Evolutionary conservation across 2,888 invertebrate species (phyloP), one percentile per base, ranked within the genome.

Genomic region (Axea sp.): DNA sequence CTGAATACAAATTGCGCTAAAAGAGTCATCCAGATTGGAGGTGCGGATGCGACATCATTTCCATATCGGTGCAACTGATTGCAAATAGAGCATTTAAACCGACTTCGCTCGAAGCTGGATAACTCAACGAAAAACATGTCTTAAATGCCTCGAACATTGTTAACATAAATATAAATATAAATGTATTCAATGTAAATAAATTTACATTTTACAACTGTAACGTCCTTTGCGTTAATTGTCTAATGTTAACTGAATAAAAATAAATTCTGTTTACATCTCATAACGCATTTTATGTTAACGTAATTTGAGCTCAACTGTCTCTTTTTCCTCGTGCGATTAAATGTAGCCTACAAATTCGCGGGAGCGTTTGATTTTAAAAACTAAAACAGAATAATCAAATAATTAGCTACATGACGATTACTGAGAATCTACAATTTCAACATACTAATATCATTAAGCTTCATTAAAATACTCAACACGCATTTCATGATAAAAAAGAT

Each of bases 1-100:
- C 5, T 30, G 45, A 47, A 55, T 57, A 68, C 68, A 77, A 77
- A 75, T 67, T 76, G 76, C 76, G 74, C 59, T 71, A 51, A 37
- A 49, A 24, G 62, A 68, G 47, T 60, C 35, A 17, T 62, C 68
- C n/a, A 45, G 65, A 12, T 55, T 45, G 33, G 31, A 49, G 26
- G n/a, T n/a, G n/a, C n/a, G n/a, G n/a, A n/a, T n/a, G n/a, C n/a
- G 33, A 19, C 8, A 22, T 37, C 19, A 3, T 24, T 24, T 19
- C n/a, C n/a, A n/a, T n/a, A n/a, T 19, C 19, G 19, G 4, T 19
- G 19, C 4, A 2, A 4, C 19, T 4, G 19, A 3, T 19, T 19
- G 4, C 2, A 19, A 19, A 19, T 19, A 4, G 4, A 3, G 4
- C 19, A 19, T 19, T 19, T 19, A 19, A n/a, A n/a, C n/a, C n/a